These are phyloP conservation scores for Hyperoplus lanceolatus DNA, from an alignment of 2,797 vertebrate species.

Conservation along the genomic window DNA sequence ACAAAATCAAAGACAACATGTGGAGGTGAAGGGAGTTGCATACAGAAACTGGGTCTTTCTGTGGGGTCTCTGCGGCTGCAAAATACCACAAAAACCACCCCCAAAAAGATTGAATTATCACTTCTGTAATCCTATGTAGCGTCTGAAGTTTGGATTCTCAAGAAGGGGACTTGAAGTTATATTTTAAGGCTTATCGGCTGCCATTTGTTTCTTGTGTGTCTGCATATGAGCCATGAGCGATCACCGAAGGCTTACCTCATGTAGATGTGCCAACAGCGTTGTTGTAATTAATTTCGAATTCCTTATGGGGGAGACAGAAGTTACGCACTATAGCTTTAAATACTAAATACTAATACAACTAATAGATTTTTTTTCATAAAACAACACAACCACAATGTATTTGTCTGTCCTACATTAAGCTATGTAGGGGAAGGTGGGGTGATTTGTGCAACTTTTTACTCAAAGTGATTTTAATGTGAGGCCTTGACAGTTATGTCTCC, in stretches of 20 bases:
- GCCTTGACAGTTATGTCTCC: no score
- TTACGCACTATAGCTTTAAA: no score
- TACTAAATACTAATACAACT: conserved; percentile 14
- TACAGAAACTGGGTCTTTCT: conserved; percentile 45
- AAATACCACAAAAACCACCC: conserved; percentile 58
- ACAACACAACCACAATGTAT: conserved; percentile 20
- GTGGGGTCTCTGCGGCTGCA: conserved; percentile 55
- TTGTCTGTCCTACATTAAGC: conserved; percentile 9
- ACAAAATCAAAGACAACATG: conserved; percentile 69
- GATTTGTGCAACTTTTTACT: no score
- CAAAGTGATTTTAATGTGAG: no score
- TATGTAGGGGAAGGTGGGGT: no score
- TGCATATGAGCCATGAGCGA: background rate
- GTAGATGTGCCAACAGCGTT: no score
- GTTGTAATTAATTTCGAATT: no score
- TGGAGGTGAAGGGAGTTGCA: conserved; percentile 57
- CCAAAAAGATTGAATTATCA: conserved; percentile 52
- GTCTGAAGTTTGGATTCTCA: conserved; percentile 37
- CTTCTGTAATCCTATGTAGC: conserved; percentile 49
- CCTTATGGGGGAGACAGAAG: no score
- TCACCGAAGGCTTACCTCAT: no score
- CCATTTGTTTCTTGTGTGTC: conserved; percentile 18
- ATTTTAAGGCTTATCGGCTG: conserved; percentile 13
- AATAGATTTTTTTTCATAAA: background rate
- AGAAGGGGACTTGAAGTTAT: conserved; percentile 30